phyloP scores from a whole-genome alignment of 2,888 invertebrate genomes.

The Galeopsomyia nigrocyanea region DNA sequence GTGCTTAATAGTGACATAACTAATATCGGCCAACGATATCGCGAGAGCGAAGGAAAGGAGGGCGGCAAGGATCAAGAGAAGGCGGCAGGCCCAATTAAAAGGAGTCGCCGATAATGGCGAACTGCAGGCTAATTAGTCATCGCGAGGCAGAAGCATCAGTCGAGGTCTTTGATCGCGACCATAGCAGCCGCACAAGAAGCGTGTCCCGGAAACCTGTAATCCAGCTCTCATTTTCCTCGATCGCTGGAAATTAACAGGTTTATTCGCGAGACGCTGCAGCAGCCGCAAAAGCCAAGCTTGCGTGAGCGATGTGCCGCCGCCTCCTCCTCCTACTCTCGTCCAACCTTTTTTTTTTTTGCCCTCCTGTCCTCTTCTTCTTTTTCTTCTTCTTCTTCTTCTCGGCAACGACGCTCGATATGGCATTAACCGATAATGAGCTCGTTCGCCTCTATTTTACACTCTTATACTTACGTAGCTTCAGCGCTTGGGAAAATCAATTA shows the following conservation, averaged over 20 bases:
- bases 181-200: slow-evolving; percentile 20
- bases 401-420: neutral
- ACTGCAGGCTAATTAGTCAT: slow-evolving; percentile 31
- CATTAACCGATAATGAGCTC: slow-evolving; percentile 23
- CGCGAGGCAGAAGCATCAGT: no score
- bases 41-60: neutral
- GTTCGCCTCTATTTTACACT: no score
- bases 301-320: no score
- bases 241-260: slow-evolving; percentile 36
- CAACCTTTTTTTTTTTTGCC: neutral
- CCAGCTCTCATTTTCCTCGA: slow-evolving; percentile 2
- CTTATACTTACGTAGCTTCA: no score
- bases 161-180: slow-evolving; percentile 28
- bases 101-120: slow-evolving; percentile 24
- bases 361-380: neutral
- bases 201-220: slow-evolving; percentile 33
- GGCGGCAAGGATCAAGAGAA: neutral
- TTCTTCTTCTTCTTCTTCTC: slow-evolving; percentile 1
- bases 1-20: slow-evolving; percentile 38
- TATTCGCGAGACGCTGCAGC: neutral
- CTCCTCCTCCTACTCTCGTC: no score
- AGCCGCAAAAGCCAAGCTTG: no score
- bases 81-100: slow-evolving; percentile 26
- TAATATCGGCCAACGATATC: slow-evolving; percentile 12
- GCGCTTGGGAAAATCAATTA: no score